A percentile compares a stretch with the other conserved stretches of the same genome.
These are phyloP conservation scores for Lordiphosa mommai DNA, from an alignment of 1,140 invertebrate species.

Conservation along the genomic window DNA sequence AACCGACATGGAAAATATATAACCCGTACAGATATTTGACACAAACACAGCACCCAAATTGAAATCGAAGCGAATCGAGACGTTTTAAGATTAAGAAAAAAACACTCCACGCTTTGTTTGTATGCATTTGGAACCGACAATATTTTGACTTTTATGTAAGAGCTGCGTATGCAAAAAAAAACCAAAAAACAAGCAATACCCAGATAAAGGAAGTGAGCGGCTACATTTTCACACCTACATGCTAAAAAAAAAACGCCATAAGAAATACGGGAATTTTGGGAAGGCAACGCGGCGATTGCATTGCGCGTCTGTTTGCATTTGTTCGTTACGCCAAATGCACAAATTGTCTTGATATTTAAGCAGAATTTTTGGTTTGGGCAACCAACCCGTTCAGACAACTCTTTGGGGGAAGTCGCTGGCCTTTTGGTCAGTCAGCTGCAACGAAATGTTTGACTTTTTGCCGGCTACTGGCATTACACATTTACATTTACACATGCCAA, in stretches of 20 bases:
- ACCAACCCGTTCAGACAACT: conserved; percentile 23
- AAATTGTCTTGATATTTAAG: conserved; percentile 24
- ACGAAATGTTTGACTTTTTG: conserved; percentile 47
- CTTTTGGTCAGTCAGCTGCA: conserved; percentile 41
- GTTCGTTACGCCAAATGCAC: conserved; percentile 43
- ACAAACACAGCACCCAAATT: conserved; percentile 12
- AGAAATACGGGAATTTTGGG: conserved; percentile 12
- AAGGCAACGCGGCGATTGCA: conserved; percentile 3
- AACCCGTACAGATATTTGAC: conserved; percentile 47
- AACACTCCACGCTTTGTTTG: neutral
- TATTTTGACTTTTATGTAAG: conserved; percentile 45
- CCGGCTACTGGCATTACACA: conserved; percentile 48
- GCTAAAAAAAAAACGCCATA: conserved; percentile 44
- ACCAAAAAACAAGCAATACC: conserved; percentile 16
- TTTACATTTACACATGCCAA: conserved; percentile 12
- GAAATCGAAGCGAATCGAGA: conserved; percentile 29
- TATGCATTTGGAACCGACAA: conserved; percentile 16
- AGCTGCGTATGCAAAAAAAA: conserved; percentile 35
- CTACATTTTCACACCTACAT: conserved; percentile 49
- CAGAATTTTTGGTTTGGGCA: conserved; percentile 13
- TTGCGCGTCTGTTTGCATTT: conserved; percentile 48
- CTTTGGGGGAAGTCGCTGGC: conserved; percentile 30
- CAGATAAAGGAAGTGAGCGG: conserved; percentile 48
- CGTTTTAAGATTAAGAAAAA: conserved; percentile 44
- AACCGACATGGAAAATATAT: conserved; percentile 23